These are phyloP conservation scores for Tetragonula clypearis DNA, from an alignment of 1,140 invertebrate genomes.

Conservation along the genomic window DNA sequence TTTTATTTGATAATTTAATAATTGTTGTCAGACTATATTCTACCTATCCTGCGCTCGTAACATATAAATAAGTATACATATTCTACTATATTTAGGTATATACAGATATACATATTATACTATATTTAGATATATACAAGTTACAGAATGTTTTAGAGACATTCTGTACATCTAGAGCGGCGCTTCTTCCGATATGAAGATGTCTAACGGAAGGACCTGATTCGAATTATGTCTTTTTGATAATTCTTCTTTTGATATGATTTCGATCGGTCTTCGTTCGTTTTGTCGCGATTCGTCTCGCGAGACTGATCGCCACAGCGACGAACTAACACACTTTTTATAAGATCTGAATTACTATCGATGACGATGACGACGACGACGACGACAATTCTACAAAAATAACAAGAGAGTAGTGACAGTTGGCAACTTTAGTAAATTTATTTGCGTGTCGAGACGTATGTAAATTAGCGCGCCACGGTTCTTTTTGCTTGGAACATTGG, in stretches of 20 bases:
- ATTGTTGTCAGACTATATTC: background rate
- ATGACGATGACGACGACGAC: background rate
- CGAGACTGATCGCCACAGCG: background rate
- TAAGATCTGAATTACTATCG: background rate
- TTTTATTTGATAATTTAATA: background rate
- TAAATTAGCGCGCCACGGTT: background rate
- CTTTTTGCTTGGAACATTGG: background rate
- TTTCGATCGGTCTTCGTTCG: conserved; percentile 14
- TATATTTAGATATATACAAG: conserved; percentile 11
- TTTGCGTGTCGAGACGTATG: background rate
- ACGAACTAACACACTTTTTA: conserved; percentile 24
- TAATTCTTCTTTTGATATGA: conserved; percentile 37
- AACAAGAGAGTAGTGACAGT: background rate
- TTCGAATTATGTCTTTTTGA: conserved; percentile 32
- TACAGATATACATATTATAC: background rate
- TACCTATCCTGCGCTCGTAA: background rate
- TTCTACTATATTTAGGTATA: conserved; percentile 23
- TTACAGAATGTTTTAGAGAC: conserved; percentile 36
- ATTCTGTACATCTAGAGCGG: conserved; percentile 12
- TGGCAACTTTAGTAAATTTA: background rate
- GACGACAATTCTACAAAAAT: background rate
- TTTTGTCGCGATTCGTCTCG: background rate
- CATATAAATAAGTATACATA: conserved; percentile 22
- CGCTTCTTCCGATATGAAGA: background rate
- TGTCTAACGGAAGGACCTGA: conserved; percentile 12